phyloP scores from a whole-genome alignment of 2,888 invertebrate genomes.

The Oligia fasciuncula region DNA sequence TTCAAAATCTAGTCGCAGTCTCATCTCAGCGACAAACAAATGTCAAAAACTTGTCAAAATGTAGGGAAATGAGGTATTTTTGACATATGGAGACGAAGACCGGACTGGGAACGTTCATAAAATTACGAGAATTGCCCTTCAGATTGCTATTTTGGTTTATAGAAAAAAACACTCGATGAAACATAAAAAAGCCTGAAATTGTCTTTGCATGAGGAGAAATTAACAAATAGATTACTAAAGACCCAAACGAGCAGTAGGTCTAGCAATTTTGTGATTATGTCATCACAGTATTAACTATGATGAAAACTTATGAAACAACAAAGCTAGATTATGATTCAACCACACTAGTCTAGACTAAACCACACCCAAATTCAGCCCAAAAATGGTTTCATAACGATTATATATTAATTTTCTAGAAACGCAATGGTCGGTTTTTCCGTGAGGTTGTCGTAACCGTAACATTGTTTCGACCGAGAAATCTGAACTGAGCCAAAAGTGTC shows the following conservation, averaged over 20 bases:
- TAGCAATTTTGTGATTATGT: neutral
- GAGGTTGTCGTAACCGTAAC: constrained; percentile 71
- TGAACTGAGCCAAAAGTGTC: constrained; percentile 79
- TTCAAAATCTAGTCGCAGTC: too few relatives aligned
- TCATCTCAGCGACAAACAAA: too few relatives aligned
- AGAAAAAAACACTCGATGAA: neutral
- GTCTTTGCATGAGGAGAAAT: neutral
- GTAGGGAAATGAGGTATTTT: too few relatives aligned
- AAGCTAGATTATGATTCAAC: neutral
- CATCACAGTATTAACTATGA: too few relatives aligned
- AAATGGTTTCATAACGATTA: constrained; percentile 31
- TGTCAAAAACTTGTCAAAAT: too few relatives aligned
- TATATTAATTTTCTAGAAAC: constrained; percentile 53
- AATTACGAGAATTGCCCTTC: too few relatives aligned
- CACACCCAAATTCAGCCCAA: neutral
- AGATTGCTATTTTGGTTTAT: too few relatives aligned
- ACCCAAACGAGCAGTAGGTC: neutral
- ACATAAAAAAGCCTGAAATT: neutral
- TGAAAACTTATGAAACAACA: neutral
- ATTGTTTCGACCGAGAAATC: constrained; percentile 80
- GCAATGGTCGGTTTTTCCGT: constrained; percentile 54
- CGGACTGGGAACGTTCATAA: too few relatives aligned
- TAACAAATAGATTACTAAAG: neutral
- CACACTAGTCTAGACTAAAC: neutral
- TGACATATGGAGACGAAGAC: too few relatives aligned